Conservation (phyloP, 2,113 vertebrate species). For the Mugil cephalus region DNA sequence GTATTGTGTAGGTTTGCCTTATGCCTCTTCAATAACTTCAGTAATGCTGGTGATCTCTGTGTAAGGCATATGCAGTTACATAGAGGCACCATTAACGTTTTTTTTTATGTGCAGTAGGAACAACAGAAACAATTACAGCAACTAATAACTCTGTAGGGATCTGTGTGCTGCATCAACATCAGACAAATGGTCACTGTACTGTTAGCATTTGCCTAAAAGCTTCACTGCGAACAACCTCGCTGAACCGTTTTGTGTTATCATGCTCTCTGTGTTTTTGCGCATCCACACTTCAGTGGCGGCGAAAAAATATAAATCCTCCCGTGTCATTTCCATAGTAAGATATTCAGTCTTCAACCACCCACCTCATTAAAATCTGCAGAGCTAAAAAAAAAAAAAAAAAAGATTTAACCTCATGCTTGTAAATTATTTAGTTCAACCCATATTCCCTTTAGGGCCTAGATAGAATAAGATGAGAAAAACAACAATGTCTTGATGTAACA, state of each 20-base stretch:
- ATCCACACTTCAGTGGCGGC: background rate
- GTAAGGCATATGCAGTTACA: background rate
- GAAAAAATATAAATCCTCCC: background rate
- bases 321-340: background rate
- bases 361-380: constrained; percentile 12
- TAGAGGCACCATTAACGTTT: background rate
- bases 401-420: background rate
- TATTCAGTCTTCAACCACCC: background rate
- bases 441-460: background rate
- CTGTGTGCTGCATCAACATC: too few species aligned
- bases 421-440: background rate
- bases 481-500: constrained; percentile 29
- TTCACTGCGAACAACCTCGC: too few species aligned
- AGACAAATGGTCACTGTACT: too few species aligned
- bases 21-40: background rate
- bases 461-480: constrained; percentile 1
- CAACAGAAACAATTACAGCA: background rate
- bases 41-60: background rate
- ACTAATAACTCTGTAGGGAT: background rate
- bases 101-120: background rate
- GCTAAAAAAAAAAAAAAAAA: constrained; percentile 10
- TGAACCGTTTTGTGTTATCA: background rate
- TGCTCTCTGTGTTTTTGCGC: background rate
- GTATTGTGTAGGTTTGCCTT: too few species aligned
- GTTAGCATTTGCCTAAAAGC: too few species aligned